Evolutionary conservation across 2,797 vertebrate genomes (phyloP), one percentile per base, ranked within the genome.

Genomic region (Phoxinus dragarum): DNA sequence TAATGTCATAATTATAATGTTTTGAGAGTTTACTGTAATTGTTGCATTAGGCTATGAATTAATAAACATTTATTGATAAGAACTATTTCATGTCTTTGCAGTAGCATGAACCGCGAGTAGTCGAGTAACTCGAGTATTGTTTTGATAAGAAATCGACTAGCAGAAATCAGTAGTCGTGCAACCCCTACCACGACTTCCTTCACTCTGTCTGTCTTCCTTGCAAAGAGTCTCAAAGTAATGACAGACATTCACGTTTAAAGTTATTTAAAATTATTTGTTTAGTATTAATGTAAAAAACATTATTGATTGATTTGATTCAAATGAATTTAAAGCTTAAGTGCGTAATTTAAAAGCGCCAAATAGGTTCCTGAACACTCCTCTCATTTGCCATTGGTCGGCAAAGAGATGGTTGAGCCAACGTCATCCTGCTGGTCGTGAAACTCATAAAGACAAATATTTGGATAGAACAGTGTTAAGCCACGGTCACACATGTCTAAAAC

Each of bases 161-260:
- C 27, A 27, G 27, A 27, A 27, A 27, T 27, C 27, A 27, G 27
- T 27, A 27, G 27, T 27, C 27, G 27, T 27, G 27, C 27, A 27
- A 27, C 27, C 27, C 27, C 27, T 27, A 27, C 27, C 27, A 36
- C 1, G 56, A 19, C 69, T 61, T 74, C 10, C 3, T 38, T 11
- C 36, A 16, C 36, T 44, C 38, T 17, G 54, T 49, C 44, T 17
- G 44, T 52, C 34, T 67, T 23, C 49, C 27, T 16, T 59, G 8
- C 16, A 72, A 72, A 72, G n/a, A 31, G 67, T 64, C 42, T 61
- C 40, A 64, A 36, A 47, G 19, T 56, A 44, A 54, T 71, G n/a
- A 16, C 68, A 59, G 52, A 72, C 36, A 17, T 68, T 47, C 21
- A 71, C 36, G 14, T 42, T 68, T 71, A 81, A 69, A 71, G 56